Conservation (phyloP, 2,888 invertebrate genomes). For the Ganaspis brasiliensis region DNA sequence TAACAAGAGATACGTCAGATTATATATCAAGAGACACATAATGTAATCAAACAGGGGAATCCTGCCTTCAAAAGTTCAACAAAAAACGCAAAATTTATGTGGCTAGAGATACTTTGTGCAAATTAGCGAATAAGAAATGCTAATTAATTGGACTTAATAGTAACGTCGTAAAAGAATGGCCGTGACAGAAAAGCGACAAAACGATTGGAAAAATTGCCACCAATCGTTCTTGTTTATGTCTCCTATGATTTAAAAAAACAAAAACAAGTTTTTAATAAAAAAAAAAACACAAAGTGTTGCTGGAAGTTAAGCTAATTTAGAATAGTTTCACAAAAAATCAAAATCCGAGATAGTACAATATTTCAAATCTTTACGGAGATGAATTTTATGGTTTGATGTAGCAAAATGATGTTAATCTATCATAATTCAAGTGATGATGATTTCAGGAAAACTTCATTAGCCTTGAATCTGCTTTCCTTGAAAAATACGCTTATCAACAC, state of each 20-base stretch:
- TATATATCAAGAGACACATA: background rate
- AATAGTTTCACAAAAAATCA: too few relatives aligned
- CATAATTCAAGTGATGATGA: background rate
- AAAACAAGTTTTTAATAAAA: slow-evolving; percentile 7
- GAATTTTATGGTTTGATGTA: background rate
- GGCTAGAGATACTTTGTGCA: slow-evolving; percentile 5
- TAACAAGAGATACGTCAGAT: background rate
- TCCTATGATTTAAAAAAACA: slow-evolving; percentile 12
- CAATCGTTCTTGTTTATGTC: background rate
- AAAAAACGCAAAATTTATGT: slow-evolving; percentile 43
- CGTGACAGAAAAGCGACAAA: slow-evolving; percentile 16
- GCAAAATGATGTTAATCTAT: background rate
- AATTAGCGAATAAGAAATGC: slow-evolving; percentile 48
- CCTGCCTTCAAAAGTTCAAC: slow-evolving; percentile 24
- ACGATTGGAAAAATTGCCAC: slow-evolving; percentile 13
- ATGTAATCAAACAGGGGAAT: slow-evolving; percentile 1
- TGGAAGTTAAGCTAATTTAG: too few relatives aligned
- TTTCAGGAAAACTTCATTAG: background rate
- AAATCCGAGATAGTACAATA: too few relatives aligned
- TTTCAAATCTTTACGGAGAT: too few relatives aligned
- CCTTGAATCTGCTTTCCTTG: background rate
- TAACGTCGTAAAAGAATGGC: slow-evolving; percentile 5
- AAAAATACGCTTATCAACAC: slow-evolving; percentile 14
- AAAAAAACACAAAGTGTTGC: background rate
- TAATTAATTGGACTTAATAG: slow-evolving; percentile 46